Conservation (phyloP, 2,888 invertebrate species). For the Clivina fossor region DNA sequence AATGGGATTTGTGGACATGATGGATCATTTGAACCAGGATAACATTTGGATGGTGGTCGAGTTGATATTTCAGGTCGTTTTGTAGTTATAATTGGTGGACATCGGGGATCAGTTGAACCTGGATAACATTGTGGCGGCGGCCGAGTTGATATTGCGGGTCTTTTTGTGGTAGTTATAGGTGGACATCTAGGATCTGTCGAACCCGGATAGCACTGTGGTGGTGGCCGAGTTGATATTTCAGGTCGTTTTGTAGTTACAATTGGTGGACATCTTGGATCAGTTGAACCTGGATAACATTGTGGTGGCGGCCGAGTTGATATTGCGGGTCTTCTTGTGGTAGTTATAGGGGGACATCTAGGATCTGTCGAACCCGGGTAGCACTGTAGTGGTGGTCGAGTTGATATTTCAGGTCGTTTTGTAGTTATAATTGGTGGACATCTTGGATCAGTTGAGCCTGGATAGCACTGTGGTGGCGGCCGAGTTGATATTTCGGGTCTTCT, state of each 20-base stretch:
- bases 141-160: constrained; percentile 22
- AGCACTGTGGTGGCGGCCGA: constrained; percentile 45
- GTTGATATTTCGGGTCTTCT: constrained; percentile 38
- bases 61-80: constrained; percentile 24
- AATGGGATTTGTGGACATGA: constrained; percentile 46
- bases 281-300: constrained; percentile 48
- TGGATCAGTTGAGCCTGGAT: constrained; percentile 48
- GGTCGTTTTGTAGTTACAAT: constrained; percentile 36
- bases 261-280: constrained; percentile 46
- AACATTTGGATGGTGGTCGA: constrained; percentile 12
- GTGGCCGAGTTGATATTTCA: constrained; percentile 39
- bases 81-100: too few species aligned
- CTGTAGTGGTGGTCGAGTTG: constrained; percentile 40
- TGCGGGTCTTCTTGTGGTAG: constrained; percentile 42
- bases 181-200: constrained; percentile 45
- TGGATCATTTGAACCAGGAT: constrained; percentile 43
- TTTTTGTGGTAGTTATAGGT: constrained; percentile 20
- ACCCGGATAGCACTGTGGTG: constrained; percentile 49
- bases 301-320: constrained; percentile 41
- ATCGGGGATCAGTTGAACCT: constrained; percentile 39
- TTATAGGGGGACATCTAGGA: constrained; percentile 49
- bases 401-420: too few species aligned
- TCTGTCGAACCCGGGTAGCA: constrained; percentile 51
- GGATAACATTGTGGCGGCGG: constrained; percentile 28
- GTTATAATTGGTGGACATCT: constrained; percentile 48